Percentiles rank a stretch among this genome's conserved stretches.
phyloP scores from a whole-genome alignment of 2,797 vertebrate species.

The Clarias laeviceps region DNA sequence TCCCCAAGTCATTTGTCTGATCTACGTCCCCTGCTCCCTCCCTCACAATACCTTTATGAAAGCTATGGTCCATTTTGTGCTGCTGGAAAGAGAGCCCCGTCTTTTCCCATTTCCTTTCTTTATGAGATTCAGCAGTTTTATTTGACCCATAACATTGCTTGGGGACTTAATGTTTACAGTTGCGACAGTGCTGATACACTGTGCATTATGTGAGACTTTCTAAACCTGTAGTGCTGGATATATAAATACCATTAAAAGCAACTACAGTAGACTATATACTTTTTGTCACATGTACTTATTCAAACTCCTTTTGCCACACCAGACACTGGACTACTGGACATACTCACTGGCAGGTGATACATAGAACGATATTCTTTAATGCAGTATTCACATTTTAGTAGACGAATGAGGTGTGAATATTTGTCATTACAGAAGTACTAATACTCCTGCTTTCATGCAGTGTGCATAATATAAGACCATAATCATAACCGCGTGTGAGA shows the following conservation, averaged over 20 bases:
- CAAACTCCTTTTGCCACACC: neutral
- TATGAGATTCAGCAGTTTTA: conserved; percentile 52
- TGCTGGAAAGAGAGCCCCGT: conserved; percentile 16
- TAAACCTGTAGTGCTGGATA: neutral
- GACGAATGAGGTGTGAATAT: neutral
- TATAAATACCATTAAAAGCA: neutral
- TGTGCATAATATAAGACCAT: neutral
- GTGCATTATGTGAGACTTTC: neutral
- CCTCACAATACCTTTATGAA: conserved; percentile 26
- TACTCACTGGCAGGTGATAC: neutral
- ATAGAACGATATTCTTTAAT: neutral
- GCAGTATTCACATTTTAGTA: neutral
- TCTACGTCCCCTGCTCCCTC: neutral
- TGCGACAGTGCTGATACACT: conserved; percentile 6
- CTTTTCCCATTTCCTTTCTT: conserved; percentile 57
- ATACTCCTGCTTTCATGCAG: neutral
- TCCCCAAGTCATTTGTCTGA: conserved; percentile 33
- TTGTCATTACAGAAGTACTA: neutral
- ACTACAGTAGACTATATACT: neutral
- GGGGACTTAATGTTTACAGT: conserved; percentile 29
- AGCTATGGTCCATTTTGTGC: conserved; percentile 21
- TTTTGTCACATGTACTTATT: neutral
- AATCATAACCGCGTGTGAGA: neutral
- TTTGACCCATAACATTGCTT: conserved; percentile 49
- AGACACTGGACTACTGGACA: neutral